phyloP scores from a whole-genome alignment of 2,797 vertebrate species.

The Myripristis jacobus region DNA sequence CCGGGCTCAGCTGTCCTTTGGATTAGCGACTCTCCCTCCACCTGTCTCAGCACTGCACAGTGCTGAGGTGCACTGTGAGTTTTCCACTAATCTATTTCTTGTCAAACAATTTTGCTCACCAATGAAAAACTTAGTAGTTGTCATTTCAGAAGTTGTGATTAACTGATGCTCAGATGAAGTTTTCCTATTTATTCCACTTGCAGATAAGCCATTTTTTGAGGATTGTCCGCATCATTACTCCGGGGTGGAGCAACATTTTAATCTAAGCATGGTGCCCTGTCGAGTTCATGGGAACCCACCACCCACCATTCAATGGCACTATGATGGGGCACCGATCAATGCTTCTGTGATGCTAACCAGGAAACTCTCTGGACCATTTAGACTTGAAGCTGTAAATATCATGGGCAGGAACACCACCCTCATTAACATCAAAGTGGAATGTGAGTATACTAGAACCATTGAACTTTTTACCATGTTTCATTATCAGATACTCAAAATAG shows the following conservation, averaged over 20 bases:
- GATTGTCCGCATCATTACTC: not conserved
- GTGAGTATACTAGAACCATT: slow-evolving; percentile 57
- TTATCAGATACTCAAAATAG: not conserved
- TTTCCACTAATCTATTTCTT: not conserved
- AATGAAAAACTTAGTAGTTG: not conserved
- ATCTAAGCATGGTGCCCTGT: slow-evolving; percentile 30
- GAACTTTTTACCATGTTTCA: not conserved
- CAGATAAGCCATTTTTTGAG: slow-evolving; percentile 61
- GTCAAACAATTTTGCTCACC: not conserved
- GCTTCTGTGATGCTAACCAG: slow-evolving; percentile 39
- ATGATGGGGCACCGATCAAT: not conserved
- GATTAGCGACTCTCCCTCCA: slow-evolving; percentile 8
- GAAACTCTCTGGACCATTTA: slow-evolving; percentile 55
- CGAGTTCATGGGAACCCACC: slow-evolving; percentile 60
- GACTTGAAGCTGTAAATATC: not conserved
- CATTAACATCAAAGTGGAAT: slow-evolving; percentile 62
- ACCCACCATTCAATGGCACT: slow-evolving; percentile 55
- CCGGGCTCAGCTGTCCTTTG: slow-evolving; percentile 63
- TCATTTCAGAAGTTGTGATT: not conserved
- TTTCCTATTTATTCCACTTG: slow-evolving; percentile 2
- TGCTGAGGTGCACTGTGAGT: slow-evolving; percentile 65
- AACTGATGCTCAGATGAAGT: not conserved
- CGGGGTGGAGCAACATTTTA: slow-evolving; percentile 13
- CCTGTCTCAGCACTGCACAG: slow-evolving; percentile 25
- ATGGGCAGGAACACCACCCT: accelerated